phyloP scores from a whole-genome alignment of 2,113 vertebrate species.

The Butorides virescens region DNA sequence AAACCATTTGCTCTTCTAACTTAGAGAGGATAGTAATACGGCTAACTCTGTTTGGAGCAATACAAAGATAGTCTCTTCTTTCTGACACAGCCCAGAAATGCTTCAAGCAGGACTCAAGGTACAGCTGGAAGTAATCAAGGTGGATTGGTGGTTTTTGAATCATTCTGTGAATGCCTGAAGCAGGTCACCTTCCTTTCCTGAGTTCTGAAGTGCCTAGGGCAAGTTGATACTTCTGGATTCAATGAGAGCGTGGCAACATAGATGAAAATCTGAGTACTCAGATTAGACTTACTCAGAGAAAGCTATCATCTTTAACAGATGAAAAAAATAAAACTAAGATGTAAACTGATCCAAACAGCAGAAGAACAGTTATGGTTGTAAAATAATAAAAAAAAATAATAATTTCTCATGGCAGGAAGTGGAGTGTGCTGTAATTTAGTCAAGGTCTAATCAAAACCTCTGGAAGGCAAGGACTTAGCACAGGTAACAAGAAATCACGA shows the following conservation, averaged over 20 bases:
- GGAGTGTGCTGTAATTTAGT: background rate
- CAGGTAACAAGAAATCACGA: background rate
- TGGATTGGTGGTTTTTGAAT: constrained; percentile 12
- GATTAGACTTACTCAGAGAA: background rate
- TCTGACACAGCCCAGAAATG: constrained; percentile 7
- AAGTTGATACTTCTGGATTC: background rate
- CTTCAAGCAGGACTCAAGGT: background rate
- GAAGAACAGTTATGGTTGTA: background rate
- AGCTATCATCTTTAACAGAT: background rate
- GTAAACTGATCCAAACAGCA: background rate
- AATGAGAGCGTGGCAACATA: background rate
- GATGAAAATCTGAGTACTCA: background rate
- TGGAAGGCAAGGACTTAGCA: background rate
- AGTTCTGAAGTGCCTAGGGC: background rate
- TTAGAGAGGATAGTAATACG: background rate
- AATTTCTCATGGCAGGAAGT: background rate
- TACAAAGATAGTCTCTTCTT: background rate
- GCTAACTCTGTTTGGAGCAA: background rate
- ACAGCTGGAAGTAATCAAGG: constrained; percentile 22
- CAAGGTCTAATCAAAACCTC: background rate
- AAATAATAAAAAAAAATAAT: background rate
- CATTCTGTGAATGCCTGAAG: constrained; percentile 15
- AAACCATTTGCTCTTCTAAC: background rate
- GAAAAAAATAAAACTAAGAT: background rate
- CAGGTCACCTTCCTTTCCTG: background rate